Base-by-base conservation (phyloP, 1,140 invertebrate genomes). In the Polypedilum pembai region DNA sequence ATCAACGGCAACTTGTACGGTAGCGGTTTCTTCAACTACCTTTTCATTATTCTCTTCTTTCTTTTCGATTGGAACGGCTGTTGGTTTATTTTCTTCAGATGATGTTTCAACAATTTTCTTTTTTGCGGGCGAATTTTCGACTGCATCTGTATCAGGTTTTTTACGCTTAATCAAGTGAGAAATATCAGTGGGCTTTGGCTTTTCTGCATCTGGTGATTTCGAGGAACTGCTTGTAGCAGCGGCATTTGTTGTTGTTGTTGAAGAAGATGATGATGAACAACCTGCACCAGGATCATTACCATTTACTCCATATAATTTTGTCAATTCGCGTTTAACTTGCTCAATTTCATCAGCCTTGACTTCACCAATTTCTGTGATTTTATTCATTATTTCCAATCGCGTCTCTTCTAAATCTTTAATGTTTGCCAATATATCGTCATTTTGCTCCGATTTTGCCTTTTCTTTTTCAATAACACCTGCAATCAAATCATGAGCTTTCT, bases 361-460 rank as follows among this genome's bases (percentile, higher is more conserved):
- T 69, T 82, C 81, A 75, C 81, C 81, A 65, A 82, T 81, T 78
- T 82, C 81, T 63, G 78, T 77, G n/a, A 82, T 82, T 76, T 82
- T 82, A 17, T 78, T 80, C 75, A 78, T 40, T 73, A 82, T 82
- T 74, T 82, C 81, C 66, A 82, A 79, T 40, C 78, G 78, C 17
- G 81, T 81, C 74, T 82, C 81, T 74, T 82, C 81, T 77, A 82
- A 74, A 20, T 82, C 81, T 41, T 81, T 74, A 77, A 81, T 80
- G 10, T 78, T 81, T 17, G 76, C 80, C 17, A 78, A 79, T 7
- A 81, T 78, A 0, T 79, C 79, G 17, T 82, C 81, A 3, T 69
- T 80, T 73, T 76, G 77, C 12, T 79, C 75, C 10, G 77, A 76
- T 73, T 80, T 80, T 17, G 24, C 76, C 73, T 82, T 78, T 5